Percentiles rank a stretch among this genome's conserved stretches.
These are phyloP conservation scores for Kryptolebias ocellatus DNA, from an alignment of 2,797 vertebrate genomes.

Conservation along the genomic window DNA sequence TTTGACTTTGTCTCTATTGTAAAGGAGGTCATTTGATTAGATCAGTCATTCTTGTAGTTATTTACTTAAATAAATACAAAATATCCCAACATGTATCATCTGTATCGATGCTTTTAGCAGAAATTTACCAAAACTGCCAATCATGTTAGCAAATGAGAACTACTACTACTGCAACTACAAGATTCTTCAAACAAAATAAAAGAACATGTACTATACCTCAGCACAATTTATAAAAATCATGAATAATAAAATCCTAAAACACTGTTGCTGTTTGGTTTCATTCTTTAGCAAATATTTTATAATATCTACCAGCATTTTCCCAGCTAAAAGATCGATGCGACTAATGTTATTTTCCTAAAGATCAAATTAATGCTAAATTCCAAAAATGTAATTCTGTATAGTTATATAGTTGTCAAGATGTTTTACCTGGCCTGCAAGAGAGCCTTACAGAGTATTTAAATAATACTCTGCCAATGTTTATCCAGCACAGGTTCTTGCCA, in stretches of 20 bases:
- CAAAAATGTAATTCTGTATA: neutral
- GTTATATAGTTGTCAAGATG: neutral
- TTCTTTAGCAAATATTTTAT: neutral
- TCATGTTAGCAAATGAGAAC: neutral
- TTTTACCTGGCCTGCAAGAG: neutral
- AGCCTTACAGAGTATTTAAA: neutral
- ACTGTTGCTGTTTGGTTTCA: neutral
- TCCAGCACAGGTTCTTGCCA: constrained; percentile 22
- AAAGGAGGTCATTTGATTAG: constrained; percentile 23
- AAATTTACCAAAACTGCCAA: neutral
- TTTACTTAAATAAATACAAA: neutral
- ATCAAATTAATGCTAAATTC: neutral
- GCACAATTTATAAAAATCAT: neutral
- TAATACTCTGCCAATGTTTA: neutral
- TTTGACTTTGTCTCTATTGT: neutral
- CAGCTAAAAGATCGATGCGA: no score
- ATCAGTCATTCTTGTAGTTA: neutral
- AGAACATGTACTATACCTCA: no score
- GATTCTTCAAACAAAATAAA: no score
- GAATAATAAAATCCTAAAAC: neutral
- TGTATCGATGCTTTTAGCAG: no score
- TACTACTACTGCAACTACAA: no score
- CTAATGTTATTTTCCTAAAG: neutral
- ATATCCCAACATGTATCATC: no score
- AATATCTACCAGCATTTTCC: neutral